Evolutionary conservation across 2,797 vertebrate genomes (phyloP).

Genomic region (Lutjanus campechanus): DNA sequence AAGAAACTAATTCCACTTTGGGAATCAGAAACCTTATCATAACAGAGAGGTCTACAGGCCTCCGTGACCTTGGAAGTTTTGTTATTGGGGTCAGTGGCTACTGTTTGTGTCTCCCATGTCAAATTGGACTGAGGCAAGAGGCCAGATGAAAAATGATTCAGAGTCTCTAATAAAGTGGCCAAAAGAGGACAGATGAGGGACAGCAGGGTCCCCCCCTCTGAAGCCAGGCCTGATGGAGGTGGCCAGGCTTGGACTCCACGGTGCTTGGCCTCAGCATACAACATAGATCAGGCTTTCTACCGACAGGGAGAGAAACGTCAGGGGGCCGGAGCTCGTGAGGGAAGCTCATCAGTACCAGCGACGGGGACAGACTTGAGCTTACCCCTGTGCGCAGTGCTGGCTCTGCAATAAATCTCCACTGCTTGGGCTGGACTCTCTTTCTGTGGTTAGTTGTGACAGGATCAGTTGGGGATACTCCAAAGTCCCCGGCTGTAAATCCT

Average conservation of each 20-base stretch:
- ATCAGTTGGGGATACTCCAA: constrained; percentile 9
- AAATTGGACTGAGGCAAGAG: constrained; percentile 15
- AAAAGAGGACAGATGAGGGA: constrained; percentile 49
- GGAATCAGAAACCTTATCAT: constrained; percentile 12
- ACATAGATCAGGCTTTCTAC: constrained; percentile 1
- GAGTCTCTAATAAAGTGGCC: constrained; percentile 27
- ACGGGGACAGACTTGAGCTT: constrained; percentile 14
- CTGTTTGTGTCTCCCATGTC: constrained; percentile 19
- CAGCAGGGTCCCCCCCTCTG: constrained; percentile 9
- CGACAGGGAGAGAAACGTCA: constrained; percentile 5
- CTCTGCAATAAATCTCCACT: constrained; percentile 25
- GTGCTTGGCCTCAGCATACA: constrained; percentile 7
- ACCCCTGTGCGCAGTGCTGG: constrained; percentile 15
- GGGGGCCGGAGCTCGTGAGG: neutral
- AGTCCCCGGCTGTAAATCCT: constrained; percentile 9
- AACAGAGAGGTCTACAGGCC: constrained; percentile 2
- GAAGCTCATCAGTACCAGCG: constrained; percentile 1
- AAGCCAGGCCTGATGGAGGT: constrained; percentile 18
- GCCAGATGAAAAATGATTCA: constrained; percentile 1
- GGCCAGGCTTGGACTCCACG: neutral
- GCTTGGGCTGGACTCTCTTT: constrained; percentile 12
- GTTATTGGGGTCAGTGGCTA: neutral
- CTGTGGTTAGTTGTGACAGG: constrained; percentile 7
- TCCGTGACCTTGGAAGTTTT: constrained; percentile 20
- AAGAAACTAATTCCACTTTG: constrained; percentile 15